phyloP scores from a whole-genome alignment of 37 sponge, comb jelly and placozoan species.

The Axinella damicornis region DNA sequence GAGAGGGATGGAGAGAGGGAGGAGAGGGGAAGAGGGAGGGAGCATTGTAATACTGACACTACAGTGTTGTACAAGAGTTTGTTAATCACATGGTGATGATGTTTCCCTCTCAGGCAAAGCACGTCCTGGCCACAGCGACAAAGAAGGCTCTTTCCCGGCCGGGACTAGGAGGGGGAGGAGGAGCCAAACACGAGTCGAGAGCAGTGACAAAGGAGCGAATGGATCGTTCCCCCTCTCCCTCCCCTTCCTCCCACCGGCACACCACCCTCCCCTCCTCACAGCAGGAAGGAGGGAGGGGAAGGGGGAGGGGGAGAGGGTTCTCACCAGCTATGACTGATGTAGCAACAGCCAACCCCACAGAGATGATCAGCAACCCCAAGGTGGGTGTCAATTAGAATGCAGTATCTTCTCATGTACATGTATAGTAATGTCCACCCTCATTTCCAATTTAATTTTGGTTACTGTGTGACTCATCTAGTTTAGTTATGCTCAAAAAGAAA shows the following conservation, averaged over 20 bases:
- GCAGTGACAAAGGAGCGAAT: no score
- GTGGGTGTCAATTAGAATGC: background rate
- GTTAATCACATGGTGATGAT: no score
- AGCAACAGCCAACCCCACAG: slow-evolving; percentile 11
- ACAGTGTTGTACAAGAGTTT: no score
- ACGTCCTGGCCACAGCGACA: background rate
- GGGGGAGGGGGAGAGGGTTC: background rate
- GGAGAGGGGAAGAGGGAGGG: no score
- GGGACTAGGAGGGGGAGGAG: slow-evolving; percentile 1
- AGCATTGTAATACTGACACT: no score
- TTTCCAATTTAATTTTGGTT: no score
- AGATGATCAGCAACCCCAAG: slow-evolving; percentile 43
- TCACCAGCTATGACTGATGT: background rate
- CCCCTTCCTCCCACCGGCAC: background rate
- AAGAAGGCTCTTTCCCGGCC: background rate
- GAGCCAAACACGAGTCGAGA: background rate
- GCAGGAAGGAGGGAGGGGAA: background rate
- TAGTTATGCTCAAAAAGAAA: no score
- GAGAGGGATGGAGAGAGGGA: no score
- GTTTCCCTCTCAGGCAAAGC: background rate
- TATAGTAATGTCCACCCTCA: no score
- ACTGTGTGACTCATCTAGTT: no score
- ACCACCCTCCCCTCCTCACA: background rate
- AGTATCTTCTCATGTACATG: no score
- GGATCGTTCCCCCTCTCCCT: no score